Base-by-base conservation (phyloP, 2,113 vertebrate genomes). In the Guaruba guarouba region DNA sequence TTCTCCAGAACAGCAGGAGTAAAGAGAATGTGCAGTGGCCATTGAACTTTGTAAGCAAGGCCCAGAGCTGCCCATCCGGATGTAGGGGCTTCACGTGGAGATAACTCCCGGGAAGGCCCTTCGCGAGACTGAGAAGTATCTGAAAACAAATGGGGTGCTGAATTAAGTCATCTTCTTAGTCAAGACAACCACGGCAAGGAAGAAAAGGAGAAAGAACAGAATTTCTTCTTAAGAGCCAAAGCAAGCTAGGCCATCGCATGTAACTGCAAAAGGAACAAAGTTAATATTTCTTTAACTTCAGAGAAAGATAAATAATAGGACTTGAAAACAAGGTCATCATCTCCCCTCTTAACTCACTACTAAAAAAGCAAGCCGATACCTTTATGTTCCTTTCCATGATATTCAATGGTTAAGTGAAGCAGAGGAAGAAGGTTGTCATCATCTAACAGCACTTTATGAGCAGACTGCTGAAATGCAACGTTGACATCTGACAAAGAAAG, bases 11-110 rank as follows among this genome's bases (percentile, higher is more conserved):
- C 98, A 10, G 99, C 99, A 4, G 99, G 99, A 31, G 99, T 99
- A 97, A 99, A 99, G 73, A 99, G 99, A 97, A 99, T 99, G 95
- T 99, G 99, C 63, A 99, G 96, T 3, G 99, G 99, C 99, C 99
- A 99, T 17, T 99, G 99, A 29, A 99, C 99, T 97, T 99, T 99
- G 97, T 99, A 99, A 97, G 98, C 98, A 93, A 99, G 98, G 29
- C 99, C 99, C 25, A 99, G 98, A 37, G 99, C 99, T 11, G 99
- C 99, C 99, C 99, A 99, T 81, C 99, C 99, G 1, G 99, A 99
- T 3, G 98, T 96, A 2, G 99, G 99, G 63, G 98, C 97, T 93
- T 99, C 99, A 20, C 99, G 98, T 11, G 99, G 99, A 74, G 99
- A 99, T 4, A 98, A 93, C 78, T 99, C 99, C 69, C 99, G 98